These are phyloP conservation scores for Brassicogethes aeneus DNA, from an alignment of 2,888 invertebrate species.

Conservation along the genomic window DNA sequence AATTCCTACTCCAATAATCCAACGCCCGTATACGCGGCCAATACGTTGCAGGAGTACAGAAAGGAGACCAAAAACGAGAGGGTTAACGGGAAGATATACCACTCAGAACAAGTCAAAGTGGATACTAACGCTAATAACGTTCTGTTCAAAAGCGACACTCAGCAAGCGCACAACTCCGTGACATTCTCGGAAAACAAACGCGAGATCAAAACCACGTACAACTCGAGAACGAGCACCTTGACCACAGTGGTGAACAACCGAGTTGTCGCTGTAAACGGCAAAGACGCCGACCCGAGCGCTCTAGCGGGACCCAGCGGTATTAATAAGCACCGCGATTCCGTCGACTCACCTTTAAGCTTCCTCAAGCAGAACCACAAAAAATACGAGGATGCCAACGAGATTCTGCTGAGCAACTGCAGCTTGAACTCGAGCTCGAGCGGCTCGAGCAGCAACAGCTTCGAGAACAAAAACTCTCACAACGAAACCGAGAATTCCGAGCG, in stretches of 20 bases:
- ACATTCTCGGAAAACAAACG: constrained; percentile 15
- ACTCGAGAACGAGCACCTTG: constrained; percentile 4
- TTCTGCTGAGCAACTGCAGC: constrained; percentile 47
- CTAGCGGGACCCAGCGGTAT: constrained; percentile 18
- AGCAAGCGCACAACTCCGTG: constrained; percentile 14
- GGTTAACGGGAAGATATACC: constrained; percentile 31
- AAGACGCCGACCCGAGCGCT: constrained; percentile 10
- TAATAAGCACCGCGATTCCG: constrained; percentile 1
- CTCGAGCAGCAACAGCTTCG: constrained; percentile 34
- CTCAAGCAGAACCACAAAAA: constrained; percentile 13
- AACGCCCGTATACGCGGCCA: constrained; percentile 27
- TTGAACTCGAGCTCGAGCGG: constrained; percentile 46
- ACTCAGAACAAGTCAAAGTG: constrained; percentile 35
- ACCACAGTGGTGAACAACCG: constrained; percentile 19
- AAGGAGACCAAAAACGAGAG: constrained; percentile 23
- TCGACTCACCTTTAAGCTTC: background rate
- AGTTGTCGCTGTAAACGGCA: constrained; percentile 15
- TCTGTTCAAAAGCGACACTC: constrained; percentile 22
- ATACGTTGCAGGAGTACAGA: constrained; percentile 21
- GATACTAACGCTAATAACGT: constrained; percentile 42
- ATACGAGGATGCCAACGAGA: constrained; percentile 27
- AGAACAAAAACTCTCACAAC: constrained; percentile 26
- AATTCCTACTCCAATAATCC: constrained; percentile 10
- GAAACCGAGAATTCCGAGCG: constrained; percentile 23
- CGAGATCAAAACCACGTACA: constrained; percentile 15